phyloP scores from a whole-genome alignment of 2,888 invertebrate species.

The Tetragnatha montana region DNA sequence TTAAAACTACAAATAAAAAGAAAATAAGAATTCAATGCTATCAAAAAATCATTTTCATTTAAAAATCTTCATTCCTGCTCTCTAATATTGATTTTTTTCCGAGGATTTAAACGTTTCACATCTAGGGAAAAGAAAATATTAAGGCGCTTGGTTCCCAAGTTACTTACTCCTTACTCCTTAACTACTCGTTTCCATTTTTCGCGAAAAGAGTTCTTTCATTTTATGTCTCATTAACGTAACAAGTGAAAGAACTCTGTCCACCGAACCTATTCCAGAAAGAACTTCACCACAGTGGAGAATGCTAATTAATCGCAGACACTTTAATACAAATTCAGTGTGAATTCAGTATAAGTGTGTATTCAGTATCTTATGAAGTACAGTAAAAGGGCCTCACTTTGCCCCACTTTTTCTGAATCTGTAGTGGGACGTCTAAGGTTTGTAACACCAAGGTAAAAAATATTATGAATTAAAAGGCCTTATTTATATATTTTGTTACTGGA shows the following conservation, averaged over 20 bases:
- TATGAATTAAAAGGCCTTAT: no score
- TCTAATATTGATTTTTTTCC: conserved; percentile 34
- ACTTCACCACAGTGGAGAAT: not conserved
- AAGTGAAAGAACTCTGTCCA: conserved; percentile 8
- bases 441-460: no score
- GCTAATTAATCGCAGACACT: conserved; percentile 21
- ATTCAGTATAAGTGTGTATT: no score
- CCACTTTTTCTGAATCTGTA: no score
- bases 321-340: not conserved
- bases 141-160: not conserved
- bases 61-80: conserved; percentile 1
- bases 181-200: not conserved
- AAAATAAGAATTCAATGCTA: no score
- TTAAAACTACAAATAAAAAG: no score
- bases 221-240: conserved; percentile 39
- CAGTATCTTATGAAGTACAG: no score
- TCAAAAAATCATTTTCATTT: not conserved
- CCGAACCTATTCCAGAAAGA: conserved; percentile 6
- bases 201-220: not conserved
- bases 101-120: not conserved
- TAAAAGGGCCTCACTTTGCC: no score
- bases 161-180: not conserved
- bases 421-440: no score
- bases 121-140: not conserved
- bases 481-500: no score